Conservation (phyloP, 2,888 invertebrate genomes). For the Rotaria socialis region DNA sequence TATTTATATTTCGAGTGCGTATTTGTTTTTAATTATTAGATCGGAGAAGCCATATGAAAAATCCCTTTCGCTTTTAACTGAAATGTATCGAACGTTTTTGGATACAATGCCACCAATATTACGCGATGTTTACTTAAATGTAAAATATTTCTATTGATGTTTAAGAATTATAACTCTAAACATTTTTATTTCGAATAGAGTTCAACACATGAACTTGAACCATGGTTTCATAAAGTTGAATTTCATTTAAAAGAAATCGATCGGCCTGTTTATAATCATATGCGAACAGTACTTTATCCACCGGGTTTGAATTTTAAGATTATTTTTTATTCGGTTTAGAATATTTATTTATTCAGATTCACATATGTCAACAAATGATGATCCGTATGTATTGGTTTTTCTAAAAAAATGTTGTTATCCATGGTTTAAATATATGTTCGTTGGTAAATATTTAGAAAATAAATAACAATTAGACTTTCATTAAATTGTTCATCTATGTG, state of each 20-base stretch:
- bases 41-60: slow-evolving; percentile 55
- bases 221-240: slow-evolving; percentile 38
- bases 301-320: background rate
- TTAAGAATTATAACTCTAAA: too few relatives aligned
- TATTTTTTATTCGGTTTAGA: background rate
- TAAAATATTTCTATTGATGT: background rate
- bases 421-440: slow-evolving; percentile 20
- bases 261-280: slow-evolving; percentile 17
- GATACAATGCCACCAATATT: slow-evolving; percentile 45
- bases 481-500: slow-evolving; percentile 28
- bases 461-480: background rate
- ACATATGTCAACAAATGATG: background rate
- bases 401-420: slow-evolving; percentile 11
- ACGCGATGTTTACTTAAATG: background rate
- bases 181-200: background rate
- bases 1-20: background rate
- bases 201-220: slow-evolving; percentile 8
- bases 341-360: background rate
- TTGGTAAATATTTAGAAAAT: background rate
- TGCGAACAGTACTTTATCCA: background rate
- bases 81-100: slow-evolving; percentile 56
- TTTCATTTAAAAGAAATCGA: slow-evolving; percentile 27
- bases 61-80: slow-evolving; percentile 55
- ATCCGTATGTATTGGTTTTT: background rate
- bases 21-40: slow-evolving; percentile 49